These are phyloP conservation scores for Aelia acuminata DNA, from an alignment of 2,888 invertebrate species.

Conservation along the genomic window DNA sequence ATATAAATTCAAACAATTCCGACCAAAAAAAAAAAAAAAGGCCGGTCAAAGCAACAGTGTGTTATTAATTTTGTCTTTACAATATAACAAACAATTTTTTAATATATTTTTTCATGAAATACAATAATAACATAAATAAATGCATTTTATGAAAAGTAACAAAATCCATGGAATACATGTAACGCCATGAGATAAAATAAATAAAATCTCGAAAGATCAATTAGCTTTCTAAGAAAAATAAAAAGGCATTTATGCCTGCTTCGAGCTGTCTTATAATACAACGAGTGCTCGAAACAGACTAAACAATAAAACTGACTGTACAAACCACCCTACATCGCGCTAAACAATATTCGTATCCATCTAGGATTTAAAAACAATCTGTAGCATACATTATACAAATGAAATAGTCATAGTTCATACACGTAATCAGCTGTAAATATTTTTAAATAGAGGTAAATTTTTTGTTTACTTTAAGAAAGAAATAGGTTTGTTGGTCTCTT, in stretches of 20 bases:
- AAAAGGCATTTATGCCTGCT: conserved; percentile 57
- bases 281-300: conserved; percentile 54
- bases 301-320: conserved; percentile 48
- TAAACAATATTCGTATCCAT: conserved; percentile 61
- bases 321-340: conserved; percentile 62
- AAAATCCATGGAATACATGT: conserved; percentile 62
- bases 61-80: conserved; percentile 62
- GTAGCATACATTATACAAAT: conserved; percentile 64
- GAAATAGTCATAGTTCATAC: conserved; percentile 64
- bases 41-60: conserved; percentile 62
- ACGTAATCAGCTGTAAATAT: conserved; percentile 63
- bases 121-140: conserved; percentile 65
- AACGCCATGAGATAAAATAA: conserved; percentile 58
- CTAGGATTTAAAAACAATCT: conserved; percentile 58
- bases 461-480: conserved; percentile 60
- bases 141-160: conserved; percentile 64
- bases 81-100: conserved; percentile 60
- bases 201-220: conserved; percentile 58
- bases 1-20: conserved; percentile 63
- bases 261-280: conserved; percentile 53
- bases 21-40: conserved; percentile 51
- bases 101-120: conserved; percentile 62
- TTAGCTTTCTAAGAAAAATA: conserved; percentile 58
- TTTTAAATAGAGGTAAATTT: conserved; percentile 64
- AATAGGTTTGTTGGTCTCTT: conserved; percentile 60